These are phyloP conservation scores for Nephila pilipes DNA, from an alignment of 1,140 invertebrate species.

Conservation along the genomic window DNA sequence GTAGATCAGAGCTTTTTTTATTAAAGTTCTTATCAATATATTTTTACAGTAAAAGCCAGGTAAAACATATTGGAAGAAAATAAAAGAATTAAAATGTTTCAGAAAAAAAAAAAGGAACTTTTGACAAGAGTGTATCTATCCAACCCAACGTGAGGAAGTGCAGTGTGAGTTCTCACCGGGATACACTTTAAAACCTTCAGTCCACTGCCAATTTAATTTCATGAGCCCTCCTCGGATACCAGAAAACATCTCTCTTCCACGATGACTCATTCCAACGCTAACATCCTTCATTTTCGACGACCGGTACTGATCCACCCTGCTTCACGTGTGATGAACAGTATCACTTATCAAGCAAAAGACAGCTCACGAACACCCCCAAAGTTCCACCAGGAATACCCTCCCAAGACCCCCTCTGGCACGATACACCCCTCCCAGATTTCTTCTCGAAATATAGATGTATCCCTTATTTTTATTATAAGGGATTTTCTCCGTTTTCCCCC, in stretches of 20 bases:
- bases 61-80: no score
- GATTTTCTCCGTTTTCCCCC: constrained; percentile 53
- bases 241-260: constrained; percentile 23
- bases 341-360: constrained; percentile 46
- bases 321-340: constrained; percentile 56
- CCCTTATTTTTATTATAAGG: constrained; percentile 74
- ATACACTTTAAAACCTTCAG: not conserved
- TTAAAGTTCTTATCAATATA: no score
- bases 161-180: no score
- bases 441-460: constrained; percentile 67
- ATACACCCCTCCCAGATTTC: constrained; percentile 18
- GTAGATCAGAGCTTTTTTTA: no score
- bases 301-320: constrained; percentile 53
- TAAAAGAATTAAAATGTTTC: no score
- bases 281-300: constrained; percentile 51
- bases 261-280: constrained; percentile 30
- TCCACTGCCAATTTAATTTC: constrained; percentile 41
- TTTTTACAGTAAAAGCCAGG: no score
- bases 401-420: not conserved
- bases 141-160: no score
- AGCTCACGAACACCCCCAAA: constrained; percentile 9
- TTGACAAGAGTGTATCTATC: no score
- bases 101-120: no score
- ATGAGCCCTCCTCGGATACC: not conserved
- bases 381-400: no score